Evolutionary conservation across 2,797 vertebrate species (phyloP).

Genomic region (Diplodus puntazzo): DNA sequence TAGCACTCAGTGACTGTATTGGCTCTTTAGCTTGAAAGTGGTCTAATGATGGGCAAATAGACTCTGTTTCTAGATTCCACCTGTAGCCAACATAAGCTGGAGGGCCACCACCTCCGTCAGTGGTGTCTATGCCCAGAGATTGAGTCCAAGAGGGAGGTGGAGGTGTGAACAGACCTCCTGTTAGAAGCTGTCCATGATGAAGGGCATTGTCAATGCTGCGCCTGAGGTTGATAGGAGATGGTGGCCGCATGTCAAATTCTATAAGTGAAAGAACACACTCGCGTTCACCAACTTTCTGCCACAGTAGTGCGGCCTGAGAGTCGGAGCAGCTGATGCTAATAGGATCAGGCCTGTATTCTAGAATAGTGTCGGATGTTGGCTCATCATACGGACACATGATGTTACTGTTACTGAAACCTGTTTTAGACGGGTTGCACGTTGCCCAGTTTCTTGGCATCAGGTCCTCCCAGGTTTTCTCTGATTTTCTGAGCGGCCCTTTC

Average conservation of each 20-base stretch:
- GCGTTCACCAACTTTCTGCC: conserved; percentile 78
- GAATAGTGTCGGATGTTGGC: conserved; percentile 64
- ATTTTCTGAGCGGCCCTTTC: conserved; percentile 59
- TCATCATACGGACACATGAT: conserved; percentile 81
- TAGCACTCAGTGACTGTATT: conserved; percentile 36
- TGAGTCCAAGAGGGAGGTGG: conserved; percentile 79
- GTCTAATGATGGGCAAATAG: conserved; percentile 65
- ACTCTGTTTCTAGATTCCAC: conserved; percentile 74
- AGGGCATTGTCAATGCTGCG: conserved; percentile 90
- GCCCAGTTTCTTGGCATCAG: conserved; percentile 91
- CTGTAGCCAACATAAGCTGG: conserved; percentile 56
- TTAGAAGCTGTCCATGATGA: conserved; percentile 81
- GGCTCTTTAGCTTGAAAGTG: conserved; percentile 64
- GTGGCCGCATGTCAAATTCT: conserved; percentile 89
- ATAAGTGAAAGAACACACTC: conserved; percentile 88
- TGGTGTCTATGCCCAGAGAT: conserved; percentile 23
- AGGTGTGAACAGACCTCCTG: conserved; percentile 80
- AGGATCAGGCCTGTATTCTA: conserved; percentile 49
- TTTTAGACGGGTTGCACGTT: conserved; percentile 71
- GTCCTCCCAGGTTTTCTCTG: conserved; percentile 76
- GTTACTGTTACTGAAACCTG: conserved; percentile 83
- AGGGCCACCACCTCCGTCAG: conserved; percentile 34
- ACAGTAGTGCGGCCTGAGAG: conserved; percentile 64
- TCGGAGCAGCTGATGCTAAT: conserved; percentile 62
- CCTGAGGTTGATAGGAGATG: conserved; percentile 91